Percentiles rank a stretch among this genome's conserved stretches.
phyloP scores from a whole-genome alignment of 2,113 vertebrate species.

The Accipiter virgatus region DNA sequence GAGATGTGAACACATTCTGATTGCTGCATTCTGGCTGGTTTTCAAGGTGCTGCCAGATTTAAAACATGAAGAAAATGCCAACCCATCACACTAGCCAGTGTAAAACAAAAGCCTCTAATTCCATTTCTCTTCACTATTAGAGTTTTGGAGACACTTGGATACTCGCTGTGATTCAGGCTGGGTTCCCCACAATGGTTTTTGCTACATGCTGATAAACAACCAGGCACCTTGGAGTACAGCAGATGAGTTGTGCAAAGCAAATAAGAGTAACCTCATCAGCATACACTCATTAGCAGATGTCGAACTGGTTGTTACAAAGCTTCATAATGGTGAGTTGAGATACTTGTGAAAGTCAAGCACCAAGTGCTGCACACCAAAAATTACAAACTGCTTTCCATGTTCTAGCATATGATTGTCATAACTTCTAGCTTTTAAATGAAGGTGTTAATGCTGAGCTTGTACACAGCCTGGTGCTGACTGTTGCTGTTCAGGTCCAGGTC shows the following conservation, averaged over 20 bases:
- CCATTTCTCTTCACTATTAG: slow-evolving; percentile 60
- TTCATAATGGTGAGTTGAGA: slow-evolving; percentile 75
- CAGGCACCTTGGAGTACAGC: slow-evolving; percentile 66
- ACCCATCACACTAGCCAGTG: fast-evolving
- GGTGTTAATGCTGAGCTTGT: background rate
- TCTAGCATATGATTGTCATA: background rate
- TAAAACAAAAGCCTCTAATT: background rate
- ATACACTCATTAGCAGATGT: slow-evolving; percentile 87
- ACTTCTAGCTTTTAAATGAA: background rate
- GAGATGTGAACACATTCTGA: background rate
- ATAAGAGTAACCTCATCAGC: slow-evolving; percentile 78
- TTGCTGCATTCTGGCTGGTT: background rate
- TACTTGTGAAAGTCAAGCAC: background rate
- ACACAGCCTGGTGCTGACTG: background rate
- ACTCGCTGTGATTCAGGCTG: slow-evolving; percentile 81
- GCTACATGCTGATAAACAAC: slow-evolving; percentile 76
- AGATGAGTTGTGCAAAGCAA: slow-evolving; percentile 63
- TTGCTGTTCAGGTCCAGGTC: background rate
- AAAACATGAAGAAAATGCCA: background rate
- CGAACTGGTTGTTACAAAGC: slow-evolving; percentile 82
- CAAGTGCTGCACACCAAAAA: background rate
- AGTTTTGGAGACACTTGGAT: slow-evolving; percentile 73
- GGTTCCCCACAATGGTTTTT: slow-evolving; percentile 85
- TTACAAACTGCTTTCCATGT: background rate
- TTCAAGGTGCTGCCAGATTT: background rate